Evolutionary conservation across 1,140 invertebrate species (phyloP).

Genomic region (Drosophila nannoptera): DNA sequence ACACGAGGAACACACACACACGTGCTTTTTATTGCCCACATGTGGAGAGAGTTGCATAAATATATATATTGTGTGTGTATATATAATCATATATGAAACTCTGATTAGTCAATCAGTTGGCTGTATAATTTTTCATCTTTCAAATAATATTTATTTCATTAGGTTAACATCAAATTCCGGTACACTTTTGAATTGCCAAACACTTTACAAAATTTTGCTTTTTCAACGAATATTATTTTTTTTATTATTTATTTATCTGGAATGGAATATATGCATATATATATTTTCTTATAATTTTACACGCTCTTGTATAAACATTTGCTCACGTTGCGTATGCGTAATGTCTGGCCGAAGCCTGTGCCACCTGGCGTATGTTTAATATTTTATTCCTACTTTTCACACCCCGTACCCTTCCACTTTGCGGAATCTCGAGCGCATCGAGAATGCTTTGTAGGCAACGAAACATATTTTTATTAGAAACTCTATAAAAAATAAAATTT

Average conservation of each 20-base stretch:
- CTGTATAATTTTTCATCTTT: conserved; percentile 7
- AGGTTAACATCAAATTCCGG: conserved; percentile 14
- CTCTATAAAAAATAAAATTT: background rate
- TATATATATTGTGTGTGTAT: conserved; percentile 1
- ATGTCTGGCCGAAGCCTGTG: background rate
- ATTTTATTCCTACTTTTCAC: background rate
- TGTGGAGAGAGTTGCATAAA: conserved; percentile 28
- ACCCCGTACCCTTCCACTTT: background rate
- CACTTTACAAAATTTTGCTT: no score
- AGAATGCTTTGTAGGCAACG: background rate
- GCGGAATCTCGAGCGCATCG: background rate
- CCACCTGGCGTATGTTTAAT: conserved; percentile 7
- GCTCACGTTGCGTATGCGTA: background rate
- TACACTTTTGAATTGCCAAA: no score
- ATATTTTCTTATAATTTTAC: background rate
- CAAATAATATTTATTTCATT: conserved; percentile 15
- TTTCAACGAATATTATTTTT: background rate
- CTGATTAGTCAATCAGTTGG: conserved; percentile 35
- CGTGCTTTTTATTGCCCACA: conserved; percentile 61
- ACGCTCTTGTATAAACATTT: background rate
- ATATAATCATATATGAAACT: conserved; percentile 3
- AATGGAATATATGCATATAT: background rate
- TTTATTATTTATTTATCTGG: background rate
- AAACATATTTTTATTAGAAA: conserved; percentile 1
- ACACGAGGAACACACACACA: conserved; percentile 32